These are phyloP conservation scores for Lithobates pipiens DNA, from an alignment of 2,797 vertebrate species.

Conservation along the genomic window DNA sequence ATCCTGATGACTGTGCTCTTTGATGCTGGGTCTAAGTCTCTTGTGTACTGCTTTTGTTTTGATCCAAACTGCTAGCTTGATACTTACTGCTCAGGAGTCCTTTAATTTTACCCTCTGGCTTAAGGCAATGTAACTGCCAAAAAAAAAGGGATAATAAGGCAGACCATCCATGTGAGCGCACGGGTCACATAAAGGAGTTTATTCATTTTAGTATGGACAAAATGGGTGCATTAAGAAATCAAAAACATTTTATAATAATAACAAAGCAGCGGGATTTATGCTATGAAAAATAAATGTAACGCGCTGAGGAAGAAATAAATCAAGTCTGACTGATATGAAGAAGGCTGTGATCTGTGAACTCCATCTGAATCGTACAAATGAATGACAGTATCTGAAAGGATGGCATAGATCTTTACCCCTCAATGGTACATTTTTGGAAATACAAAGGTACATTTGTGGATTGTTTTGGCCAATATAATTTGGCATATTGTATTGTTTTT, in stretches of 20 bases:
- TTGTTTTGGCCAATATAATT: too few relatives aligned
- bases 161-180: background rate
- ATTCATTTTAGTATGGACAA: background rate
- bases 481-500: too few relatives aligned
- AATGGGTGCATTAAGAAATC: background rate
- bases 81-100: conserved; percentile 7
- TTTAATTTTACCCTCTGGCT: conserved; percentile 40
- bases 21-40: conserved; percentile 41
- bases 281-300: too few relatives aligned
- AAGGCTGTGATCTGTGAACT: too few relatives aligned
- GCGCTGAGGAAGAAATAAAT: too few relatives aligned
- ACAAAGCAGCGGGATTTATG: background rate
- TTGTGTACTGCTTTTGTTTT: conserved; percentile 32
- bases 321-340: too few relatives aligned
- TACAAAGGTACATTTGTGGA: too few relatives aligned
- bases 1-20: conserved; percentile 38
- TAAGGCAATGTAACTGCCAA: conserved; percentile 1
- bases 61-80: conserved; percentile 21
- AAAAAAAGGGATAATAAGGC: background rate
- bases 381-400: too few relatives aligned
- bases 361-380: too few relatives aligned
- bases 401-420: too few relatives aligned
- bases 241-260: background rate
- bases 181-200: background rate
- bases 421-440: too few relatives aligned